A percentile compares a stretch with the other conserved stretches of the same genome.
Evolutionary conservation across 2,888 invertebrate genomes (phyloP).

Genomic region (Sisyra terminalis): DNA sequence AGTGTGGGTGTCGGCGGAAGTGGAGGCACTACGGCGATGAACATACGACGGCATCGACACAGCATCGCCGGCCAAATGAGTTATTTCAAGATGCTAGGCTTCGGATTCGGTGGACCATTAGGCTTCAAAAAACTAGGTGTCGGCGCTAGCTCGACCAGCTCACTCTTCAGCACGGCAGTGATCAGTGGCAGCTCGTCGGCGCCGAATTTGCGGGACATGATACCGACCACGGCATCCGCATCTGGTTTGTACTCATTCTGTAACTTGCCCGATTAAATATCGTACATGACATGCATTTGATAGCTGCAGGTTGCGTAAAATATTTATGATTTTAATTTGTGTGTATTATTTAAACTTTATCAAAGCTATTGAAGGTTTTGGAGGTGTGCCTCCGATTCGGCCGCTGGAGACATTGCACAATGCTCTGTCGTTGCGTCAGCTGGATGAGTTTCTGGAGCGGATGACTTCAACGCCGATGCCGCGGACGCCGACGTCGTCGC

Average conservation of each 20-base stretch:
- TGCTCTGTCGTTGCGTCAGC: constrained; percentile 78
- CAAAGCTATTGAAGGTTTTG: constrained; percentile 68
- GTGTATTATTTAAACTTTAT: constrained; percentile 6
- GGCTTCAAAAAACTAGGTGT: constrained; percentile 40
- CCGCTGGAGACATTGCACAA: constrained; percentile 97
- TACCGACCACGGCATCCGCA: constrained; percentile 53
- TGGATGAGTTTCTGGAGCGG: constrained; percentile 77
- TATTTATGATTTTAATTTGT: too few relatives aligned
- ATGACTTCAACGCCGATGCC: constrained; percentile 63
- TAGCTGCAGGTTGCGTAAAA: too few relatives aligned
- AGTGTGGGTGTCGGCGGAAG: constrained; percentile 5
- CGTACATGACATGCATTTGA: too few relatives aligned
- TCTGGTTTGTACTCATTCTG: constrained; percentile 41
- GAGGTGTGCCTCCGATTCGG: constrained; percentile 87
- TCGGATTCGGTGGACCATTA: constrained; percentile 42
- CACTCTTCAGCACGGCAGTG: constrained; percentile 90
- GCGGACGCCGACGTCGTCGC: constrained; percentile 54
- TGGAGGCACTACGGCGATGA: constrained; percentile 20
- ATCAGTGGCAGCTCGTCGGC: constrained; percentile 89
- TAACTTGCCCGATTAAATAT: not conserved
- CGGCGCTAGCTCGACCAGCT: constrained; percentile 53
- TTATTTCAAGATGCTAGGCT: constrained; percentile 81
- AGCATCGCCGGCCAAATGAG: constrained; percentile 92
- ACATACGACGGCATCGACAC: constrained; percentile 75
- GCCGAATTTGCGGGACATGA: constrained; percentile 77